Base-by-base conservation (phyloP, 2,113 vertebrate genomes). In the Circaetus gallicus region DNA sequence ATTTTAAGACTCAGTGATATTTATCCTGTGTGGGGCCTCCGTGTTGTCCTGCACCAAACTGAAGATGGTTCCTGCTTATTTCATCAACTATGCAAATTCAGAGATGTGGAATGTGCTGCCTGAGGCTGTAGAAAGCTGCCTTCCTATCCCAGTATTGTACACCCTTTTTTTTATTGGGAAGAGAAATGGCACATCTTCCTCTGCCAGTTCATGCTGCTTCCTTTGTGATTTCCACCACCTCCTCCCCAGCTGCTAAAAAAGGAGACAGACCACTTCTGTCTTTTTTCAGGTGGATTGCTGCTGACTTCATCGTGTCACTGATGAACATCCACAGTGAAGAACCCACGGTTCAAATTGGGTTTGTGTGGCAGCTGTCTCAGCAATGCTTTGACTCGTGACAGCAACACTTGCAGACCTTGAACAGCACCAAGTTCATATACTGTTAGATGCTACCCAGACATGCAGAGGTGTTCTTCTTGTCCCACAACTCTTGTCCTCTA, bases 261-360 rank as follows among this genome's bases (percentile, higher is more conserved):
- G 34, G 38, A 38, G 78, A 17, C 58, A 20, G 42, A 45, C 5
- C 42, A 0, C 9, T 52, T 16, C 16, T 32, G 12, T 14, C 9
- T 24, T 3, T 31, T 58, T 43, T 32, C 32, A 19, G 53, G 69
- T 45, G 42, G 25, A 1, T 45, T 13, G 36, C 36, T 82, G 1
- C 0, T 34, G 52, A 8, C 25, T 18, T 45, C 17, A 0, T 11
- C 2, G 0, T 36, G 43, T 67, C n/a, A 1, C 65, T 26, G 83
- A 22, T 24, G 16, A 20, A 5, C 13, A 3, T 21, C 63, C 25
- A 3, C 4, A 6, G 6, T 3, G n/a, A 11, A 5, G 50, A 52
- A 52, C 26, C 26, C 50, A 52, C 55, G 9, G 50, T 16, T n/a
- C 40, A 34, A 1, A 11, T 0, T 40, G 45, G 25, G 7, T 43